Base-by-base conservation (phyloP, 2,113 vertebrate genomes). In the Taxidea taxus region DNA sequence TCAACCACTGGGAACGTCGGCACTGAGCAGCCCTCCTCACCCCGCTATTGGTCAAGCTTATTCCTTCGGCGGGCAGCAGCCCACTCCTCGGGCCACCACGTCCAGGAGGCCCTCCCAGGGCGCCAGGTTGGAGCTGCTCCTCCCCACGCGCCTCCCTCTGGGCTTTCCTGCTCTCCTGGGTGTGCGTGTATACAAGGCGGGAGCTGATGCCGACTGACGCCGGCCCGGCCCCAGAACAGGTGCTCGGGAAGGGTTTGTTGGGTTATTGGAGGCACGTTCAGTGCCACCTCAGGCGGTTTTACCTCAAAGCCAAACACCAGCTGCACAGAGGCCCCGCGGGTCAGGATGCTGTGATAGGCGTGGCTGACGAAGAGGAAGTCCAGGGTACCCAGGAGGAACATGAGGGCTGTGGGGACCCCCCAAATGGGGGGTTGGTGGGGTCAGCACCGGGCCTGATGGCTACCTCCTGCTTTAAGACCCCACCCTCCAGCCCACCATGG, bases 261-360 rank as follows among this genome's bases (percentile, higher is more conserved):
- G 58, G 42, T 25, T 29, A 42, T 34, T 91, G 31, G 34, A 7
- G 93, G 70, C 78, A 42, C 25, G 13, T 4, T 64, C 10, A 3
- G 47, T 15, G 39, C 70, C 83, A 83, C 68, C 47, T 58, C 49
- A 37, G 75, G 87, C 82, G 10, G 75, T 58, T 75, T 94, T 98
- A 99, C 99, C 99, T 99, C 99, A 98, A 99, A 99, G 90, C 99
- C 99, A 95, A 99, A 99, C 68, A 99, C 99, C 12, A 99, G 99
- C 98, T 99, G 99, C 5, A 99, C 99, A 0, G 99, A 99, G 20
- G 99, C 99, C 86, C 99, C 99, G 6, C 99, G 99, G 8, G 99
- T 99, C 49, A 99, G 99, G 98, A 99, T 99, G 99, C 99, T 99
- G 98, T 99, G 99, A 98, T 99, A 99, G 54, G 99, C 99, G 2